Evolutionary conservation across 2,797 vertebrate species (phyloP).

Genomic region (Platalea minor): DNA sequence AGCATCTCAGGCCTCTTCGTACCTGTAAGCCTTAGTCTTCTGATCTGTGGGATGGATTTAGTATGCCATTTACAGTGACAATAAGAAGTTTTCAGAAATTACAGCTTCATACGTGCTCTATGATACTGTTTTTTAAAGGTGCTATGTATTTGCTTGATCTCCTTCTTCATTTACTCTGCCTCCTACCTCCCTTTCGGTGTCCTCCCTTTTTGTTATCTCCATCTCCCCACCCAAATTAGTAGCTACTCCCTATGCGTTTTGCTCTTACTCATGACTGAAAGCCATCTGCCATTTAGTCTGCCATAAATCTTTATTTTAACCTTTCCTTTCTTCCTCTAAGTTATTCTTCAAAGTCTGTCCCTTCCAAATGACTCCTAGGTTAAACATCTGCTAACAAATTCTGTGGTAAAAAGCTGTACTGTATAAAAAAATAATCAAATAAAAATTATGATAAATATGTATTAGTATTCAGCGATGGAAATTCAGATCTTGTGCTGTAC

Average conservation of each 20-base stretch:
- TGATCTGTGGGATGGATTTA: neutral
- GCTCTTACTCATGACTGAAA: neutral
- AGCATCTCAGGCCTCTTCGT: neutral
- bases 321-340: neutral
- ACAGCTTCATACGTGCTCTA: neutral
- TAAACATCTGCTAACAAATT: neutral
- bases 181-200: neutral
- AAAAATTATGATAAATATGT: neutral
- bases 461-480: neutral
- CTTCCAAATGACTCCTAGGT: neutral
- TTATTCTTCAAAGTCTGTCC: neutral
- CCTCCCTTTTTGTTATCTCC: slow-evolving; percentile 17
- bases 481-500: neutral
- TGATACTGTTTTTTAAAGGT: neutral
- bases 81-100: neutral
- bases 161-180: neutral
- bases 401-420: neutral
- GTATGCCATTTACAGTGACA: neutral
- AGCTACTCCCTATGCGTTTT: neutral
- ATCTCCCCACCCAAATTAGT: slow-evolving; percentile 24
- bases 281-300: neutral
- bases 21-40: neutral
- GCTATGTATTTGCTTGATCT: neutral
- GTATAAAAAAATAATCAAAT: neutral
- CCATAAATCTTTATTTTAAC: neutral